phyloP scores from a whole-genome alignment of 2,888 invertebrate species.

The Eupithecia vulgata region DNA sequence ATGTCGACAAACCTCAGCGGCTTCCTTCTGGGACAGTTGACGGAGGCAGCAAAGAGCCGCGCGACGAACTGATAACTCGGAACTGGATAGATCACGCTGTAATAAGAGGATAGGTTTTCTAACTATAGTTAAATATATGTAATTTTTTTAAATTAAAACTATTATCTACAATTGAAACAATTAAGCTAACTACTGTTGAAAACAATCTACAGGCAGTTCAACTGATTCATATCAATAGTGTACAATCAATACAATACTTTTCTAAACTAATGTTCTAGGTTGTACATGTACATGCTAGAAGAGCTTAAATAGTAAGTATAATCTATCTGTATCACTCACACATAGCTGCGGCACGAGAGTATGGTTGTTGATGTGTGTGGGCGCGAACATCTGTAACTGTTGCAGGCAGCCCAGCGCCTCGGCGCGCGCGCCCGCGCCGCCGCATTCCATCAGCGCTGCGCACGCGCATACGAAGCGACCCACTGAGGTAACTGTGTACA shows the following conservation, averaged over 20 bases:
- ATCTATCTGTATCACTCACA: conserved; percentile 83
- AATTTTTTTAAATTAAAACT: no score
- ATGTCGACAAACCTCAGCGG: conserved; percentile 97
- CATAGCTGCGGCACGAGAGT: conserved; percentile 96
- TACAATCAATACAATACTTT: no score
- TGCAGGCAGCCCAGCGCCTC: conserved; percentile 98
- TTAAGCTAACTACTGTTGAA: no score
- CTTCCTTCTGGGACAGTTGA: conserved; percentile 97
- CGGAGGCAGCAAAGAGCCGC: conserved; percentile 97
- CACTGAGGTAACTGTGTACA: conserved; percentile 64
- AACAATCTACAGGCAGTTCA: no score
- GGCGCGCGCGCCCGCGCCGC: conserved; percentile 95
- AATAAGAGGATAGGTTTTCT: not conserved
- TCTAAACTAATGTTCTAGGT: no score
- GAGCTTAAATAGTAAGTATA: not conserved
- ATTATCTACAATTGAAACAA: no score
- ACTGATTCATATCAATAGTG: no score
- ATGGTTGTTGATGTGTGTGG: conserved; percentile 96
- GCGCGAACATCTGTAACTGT: conserved; percentile 98
- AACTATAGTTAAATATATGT: no score
- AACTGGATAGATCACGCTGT: conserved; percentile 93
- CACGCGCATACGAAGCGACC: conserved; percentile 94
- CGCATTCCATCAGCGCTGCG: conserved; percentile 95
- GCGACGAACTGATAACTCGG: conserved; percentile 94
- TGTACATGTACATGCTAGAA: no score